These are phyloP conservation scores for Odontocerum albicorne DNA, from an alignment of 2,888 invertebrate genomes.

Conservation along the genomic window DNA sequence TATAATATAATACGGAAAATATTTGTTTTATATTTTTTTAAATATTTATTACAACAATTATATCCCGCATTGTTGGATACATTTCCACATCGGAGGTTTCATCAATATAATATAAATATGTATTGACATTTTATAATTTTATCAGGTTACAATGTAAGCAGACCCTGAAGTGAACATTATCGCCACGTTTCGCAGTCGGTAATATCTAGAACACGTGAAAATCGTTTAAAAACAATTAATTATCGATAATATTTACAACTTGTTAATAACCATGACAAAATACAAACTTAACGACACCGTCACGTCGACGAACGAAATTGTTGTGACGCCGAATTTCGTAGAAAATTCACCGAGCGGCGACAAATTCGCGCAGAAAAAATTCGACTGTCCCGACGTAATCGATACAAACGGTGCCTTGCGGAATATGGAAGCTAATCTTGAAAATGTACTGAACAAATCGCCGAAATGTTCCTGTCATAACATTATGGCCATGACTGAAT, in stretches of 20 bases:
- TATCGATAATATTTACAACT: neutral
- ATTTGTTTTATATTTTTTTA: no score
- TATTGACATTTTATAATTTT: no score
- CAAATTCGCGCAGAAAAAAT: conserved; percentile 26
- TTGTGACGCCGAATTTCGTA: neutral
- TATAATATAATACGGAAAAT: no score
- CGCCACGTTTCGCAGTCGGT: no score
- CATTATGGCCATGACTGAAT: neutral
- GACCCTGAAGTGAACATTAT: no score
- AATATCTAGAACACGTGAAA: no score
- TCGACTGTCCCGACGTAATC: conserved; percentile 11
- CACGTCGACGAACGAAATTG: conserved; percentile 46
- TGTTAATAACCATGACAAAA: conserved; percentile 52
- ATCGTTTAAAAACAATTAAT: no score
- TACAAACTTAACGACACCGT: conserved; percentile 56
- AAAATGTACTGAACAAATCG: neutral
- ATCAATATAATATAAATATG: no score
- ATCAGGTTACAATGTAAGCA: no score
- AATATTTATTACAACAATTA: no score
- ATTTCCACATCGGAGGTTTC: no score
- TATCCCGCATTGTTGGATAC: no score
- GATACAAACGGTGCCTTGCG: conserved; percentile 1
- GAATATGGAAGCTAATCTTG: conserved; percentile 5
- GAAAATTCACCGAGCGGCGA: conserved; percentile 2
- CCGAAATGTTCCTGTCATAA: conserved; percentile 8